Conservation (phyloP, 2,797 vertebrate species). For the Poeciliopsis presidionis region DNA sequence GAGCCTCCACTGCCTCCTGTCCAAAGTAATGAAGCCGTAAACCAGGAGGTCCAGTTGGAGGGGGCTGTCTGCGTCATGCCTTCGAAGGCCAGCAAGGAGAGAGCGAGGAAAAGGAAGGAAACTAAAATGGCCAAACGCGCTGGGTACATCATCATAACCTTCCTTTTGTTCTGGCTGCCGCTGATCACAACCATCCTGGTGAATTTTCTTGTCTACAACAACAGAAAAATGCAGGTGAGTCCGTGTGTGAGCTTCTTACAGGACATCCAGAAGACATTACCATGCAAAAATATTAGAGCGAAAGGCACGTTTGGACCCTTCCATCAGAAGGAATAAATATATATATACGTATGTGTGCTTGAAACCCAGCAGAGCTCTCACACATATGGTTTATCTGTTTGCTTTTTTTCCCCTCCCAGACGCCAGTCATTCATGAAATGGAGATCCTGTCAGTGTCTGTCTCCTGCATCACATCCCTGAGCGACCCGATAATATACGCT, state of each 20-base stretch:
- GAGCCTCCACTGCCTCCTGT: slow-evolving; percentile 28
- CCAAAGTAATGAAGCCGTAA: slow-evolving; percentile 10
- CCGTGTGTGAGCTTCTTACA: not conserved
- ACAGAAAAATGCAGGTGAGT: slow-evolving; percentile 64
- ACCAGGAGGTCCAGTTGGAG: slow-evolving; percentile 18
- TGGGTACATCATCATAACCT: slow-evolving; percentile 81
- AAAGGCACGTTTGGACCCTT: not conserved
- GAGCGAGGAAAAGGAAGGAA: slow-evolving; percentile 76
- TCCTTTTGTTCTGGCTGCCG: slow-evolving; percentile 82
- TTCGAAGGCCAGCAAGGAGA: slow-evolving; percentile 68
- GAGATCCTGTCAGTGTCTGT: slow-evolving; percentile 78
- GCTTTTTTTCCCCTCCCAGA: slow-evolving; percentile 62
- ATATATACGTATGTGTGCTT: not conserved
- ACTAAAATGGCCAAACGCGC: slow-evolving; percentile 82
- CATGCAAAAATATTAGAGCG: not conserved
- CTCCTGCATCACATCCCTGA: slow-evolving; percentile 80
- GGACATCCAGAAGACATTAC: not conserved
- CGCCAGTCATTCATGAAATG: slow-evolving; percentile 52
- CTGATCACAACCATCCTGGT: slow-evolving; percentile 73
- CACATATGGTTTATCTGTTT: not conserved
- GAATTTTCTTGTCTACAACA: slow-evolving; percentile 54
- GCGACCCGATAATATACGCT: slow-evolving; percentile 83
- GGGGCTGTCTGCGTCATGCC: slow-evolving; percentile 84
- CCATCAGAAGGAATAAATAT: not conserved
- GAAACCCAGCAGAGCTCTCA: not conserved